Evolutionary conservation across 2,888 invertebrate genomes (phyloP), one percentile per base, ranked within the genome.

Genomic region (Calephelis perditalis): DNA sequence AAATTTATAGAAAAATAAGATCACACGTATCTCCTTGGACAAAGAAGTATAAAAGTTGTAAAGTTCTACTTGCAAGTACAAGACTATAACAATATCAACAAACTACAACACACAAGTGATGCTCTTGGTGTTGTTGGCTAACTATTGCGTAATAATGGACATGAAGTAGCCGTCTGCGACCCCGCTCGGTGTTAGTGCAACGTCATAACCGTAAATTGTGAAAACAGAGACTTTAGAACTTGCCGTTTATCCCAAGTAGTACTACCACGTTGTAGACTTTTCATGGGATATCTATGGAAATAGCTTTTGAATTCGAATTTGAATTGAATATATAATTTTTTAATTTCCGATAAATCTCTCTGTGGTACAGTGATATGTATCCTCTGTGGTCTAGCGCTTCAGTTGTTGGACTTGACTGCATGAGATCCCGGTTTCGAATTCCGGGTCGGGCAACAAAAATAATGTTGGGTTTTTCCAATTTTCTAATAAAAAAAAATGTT

Each of bases 111-210:
- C 62, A 58, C 64, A 66, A 60, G 61, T 62, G 66, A 61, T 62
- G 58, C 60, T 62, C 62, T 60, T 58, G 63, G 63, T 52, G 62
- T 63, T 60, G 58, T 62, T 52, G 64, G 62, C 71, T 68, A 71
- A 63, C 72, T 71, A 72, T 70, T 67, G 70, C 68, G 71, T 74
- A 75, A 76, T 79, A 74, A 75, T 76, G 69, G 71, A 74, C 73
- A 78, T 78, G 76, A 78, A 77, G 69, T 74, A 71, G 69, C 72
- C 70, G 67, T 65, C 72, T 74, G 70, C 70, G 73, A 70, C 68
- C 64, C 67, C 71, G 73, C 71, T 73, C 74, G 72, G 74, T 72
- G 76, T 77, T 75, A 79, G 75, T 76, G 78, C 74, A 74, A 70
- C 68, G 76, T 74, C 74, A 80, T 82, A 80, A 81, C 71, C 67